A percentile compares a stretch with the other conserved stretches of the same genome.
phyloP scores from a whole-genome alignment of 2,888 invertebrate genomes.

The Drosophila imparisetae region DNA sequence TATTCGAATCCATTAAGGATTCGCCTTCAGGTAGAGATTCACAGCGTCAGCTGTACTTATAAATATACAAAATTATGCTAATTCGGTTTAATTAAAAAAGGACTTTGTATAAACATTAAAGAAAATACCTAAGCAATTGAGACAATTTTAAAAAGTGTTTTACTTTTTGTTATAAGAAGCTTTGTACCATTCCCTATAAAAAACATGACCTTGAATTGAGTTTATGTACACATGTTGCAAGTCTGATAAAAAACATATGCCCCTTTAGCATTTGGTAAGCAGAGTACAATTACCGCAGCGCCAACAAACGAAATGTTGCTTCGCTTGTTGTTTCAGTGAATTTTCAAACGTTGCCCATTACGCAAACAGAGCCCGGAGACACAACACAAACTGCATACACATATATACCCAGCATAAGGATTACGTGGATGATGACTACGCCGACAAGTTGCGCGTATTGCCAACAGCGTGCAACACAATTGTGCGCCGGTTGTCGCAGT shows the following conservation, averaged over 20 bases:
- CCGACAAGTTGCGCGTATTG: constrained; percentile 87
- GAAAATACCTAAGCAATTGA: neutral
- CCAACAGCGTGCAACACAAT: constrained; percentile 87
- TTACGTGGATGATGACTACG: constrained; percentile 39
- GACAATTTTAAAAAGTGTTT: neutral
- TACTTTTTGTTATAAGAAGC: neutral
- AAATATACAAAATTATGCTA: too few species aligned
- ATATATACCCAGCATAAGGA: neutral
- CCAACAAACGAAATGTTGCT: constrained; percentile 23
- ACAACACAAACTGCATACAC: neutral
- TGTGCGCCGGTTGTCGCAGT: constrained; percentile 89
- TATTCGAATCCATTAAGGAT: neutral
- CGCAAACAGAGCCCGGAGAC: constrained; percentile 61
- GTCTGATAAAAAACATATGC: neutral
- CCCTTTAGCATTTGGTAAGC: neutral
- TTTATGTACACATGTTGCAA: neutral
- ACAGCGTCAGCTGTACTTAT: neutral
- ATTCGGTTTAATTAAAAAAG: neutral
- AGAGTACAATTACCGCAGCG: constrained; percentile 28
- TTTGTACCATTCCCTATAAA: neutral
- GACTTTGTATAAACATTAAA: neutral
- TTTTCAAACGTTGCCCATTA: constrained; percentile 63
- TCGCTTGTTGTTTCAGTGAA: constrained; percentile 42
- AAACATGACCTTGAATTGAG: neutral
- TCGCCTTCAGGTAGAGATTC: neutral